A percentile compares a stretch with the other conserved stretches of the same genome.
These are phyloP conservation scores for Castor canadensis DNA, from an alignment of 2,113 vertebrate species.

Conservation along the genomic window DNA sequence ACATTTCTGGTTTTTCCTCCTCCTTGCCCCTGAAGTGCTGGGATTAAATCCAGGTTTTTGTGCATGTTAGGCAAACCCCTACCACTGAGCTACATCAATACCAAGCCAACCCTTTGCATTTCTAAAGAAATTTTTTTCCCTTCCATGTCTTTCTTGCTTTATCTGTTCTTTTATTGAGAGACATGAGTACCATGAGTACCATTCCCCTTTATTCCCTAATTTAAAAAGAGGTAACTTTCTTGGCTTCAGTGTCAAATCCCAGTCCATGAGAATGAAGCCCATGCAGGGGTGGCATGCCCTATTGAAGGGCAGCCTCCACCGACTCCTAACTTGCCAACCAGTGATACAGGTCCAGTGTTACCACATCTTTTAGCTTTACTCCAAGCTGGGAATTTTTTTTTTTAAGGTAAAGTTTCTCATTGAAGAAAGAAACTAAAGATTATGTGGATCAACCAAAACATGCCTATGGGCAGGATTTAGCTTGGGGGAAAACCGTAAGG, in stretches of 20 bases:
- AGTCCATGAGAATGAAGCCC: not conserved
- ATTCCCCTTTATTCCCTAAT: not conserved
- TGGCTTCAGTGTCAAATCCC: not conserved
- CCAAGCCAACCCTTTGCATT: not conserved
- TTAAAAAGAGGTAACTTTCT: not conserved
- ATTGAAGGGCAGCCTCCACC: not conserved
- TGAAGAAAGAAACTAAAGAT: not conserved
- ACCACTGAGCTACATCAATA: not conserved
- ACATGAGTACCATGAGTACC: not conserved
- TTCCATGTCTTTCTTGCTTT: not conserved
- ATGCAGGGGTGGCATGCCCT: fast-evolving
- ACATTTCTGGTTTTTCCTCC: not conserved
- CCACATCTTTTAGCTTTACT: not conserved
- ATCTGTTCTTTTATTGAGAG: not conserved
- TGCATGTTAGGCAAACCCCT: not conserved
- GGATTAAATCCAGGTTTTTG: not conserved
- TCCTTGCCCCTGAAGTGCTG: too few species aligned
- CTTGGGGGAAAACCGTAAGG: not conserved
- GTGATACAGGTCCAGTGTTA: not conserved
- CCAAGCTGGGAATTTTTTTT: not conserved
- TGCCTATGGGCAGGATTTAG: not conserved
- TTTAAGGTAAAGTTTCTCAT: not conserved
- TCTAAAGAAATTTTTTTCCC: not conserved
- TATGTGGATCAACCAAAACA: not conserved
- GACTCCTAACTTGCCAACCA: not conserved